Base-by-base conservation (phyloP, 1,140 invertebrate species). In the Himalopsyche phryganea region DNA sequence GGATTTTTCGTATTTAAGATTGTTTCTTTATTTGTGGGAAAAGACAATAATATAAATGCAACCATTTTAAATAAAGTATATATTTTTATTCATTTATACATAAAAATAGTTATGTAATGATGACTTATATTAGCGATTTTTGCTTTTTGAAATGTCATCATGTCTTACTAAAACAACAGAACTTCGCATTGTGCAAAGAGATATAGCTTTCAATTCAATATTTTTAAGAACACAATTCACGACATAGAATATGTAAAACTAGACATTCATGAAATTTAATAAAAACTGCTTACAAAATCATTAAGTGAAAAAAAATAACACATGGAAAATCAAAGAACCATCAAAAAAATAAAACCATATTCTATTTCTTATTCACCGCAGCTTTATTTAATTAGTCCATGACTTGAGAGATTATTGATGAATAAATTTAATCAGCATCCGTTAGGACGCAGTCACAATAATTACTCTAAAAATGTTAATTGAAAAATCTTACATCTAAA, bases 51-150 rank as follows among this genome's bases (percentile, higher is more conserved):
- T 5, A 28, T 3, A 3, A 28, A 28, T 28, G 9, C 38, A 42
- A 42, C 13, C 9, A n/a, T 20, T 23, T 55, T 38, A 55, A 55
- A 55, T 55, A 55, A 55, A 55, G 52, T 50, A 55, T 48, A 32
- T 55, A 33, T 53, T 53, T 35, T 15, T 45, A 46, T 53, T 53
- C 5, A 44, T 45, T 45, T 6, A 55, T 55, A 55, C 52, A 55
- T 55, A 55, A 55, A 55, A 55, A 55, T 55, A 48, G 46, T 55
- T 55, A 55, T 55, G 52, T 55, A 55, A 55, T 55, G 52, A 55
- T 19, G 49, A 41, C 52, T 46, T 23, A 51, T 15, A 50, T 33
- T 15, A 9, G 17, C 28, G 7, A 33, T 50, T 14, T 40, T 41
- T 51, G 15, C 13, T 15, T 41, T 44, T 3, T 46, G 20, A 17